Evolutionary conservation across 2,113 vertebrate species (phyloP), one percentile per base, ranked within the genome.

Genomic region (Pluvianellus socialis): DNA sequence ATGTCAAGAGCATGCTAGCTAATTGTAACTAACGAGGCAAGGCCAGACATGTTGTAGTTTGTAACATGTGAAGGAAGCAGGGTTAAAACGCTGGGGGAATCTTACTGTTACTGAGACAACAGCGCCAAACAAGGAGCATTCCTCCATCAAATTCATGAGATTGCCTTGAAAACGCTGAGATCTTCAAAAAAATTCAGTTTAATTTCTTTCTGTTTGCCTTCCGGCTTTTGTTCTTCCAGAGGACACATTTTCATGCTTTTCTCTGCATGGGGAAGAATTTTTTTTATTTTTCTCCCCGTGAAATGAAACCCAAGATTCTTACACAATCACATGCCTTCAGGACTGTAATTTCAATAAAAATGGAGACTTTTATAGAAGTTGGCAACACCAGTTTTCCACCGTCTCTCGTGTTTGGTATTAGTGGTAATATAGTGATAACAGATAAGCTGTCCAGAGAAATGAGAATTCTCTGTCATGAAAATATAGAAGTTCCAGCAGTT

Each of bases 281-380:
- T 6, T 24, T 82, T 61, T 81, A 65, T 85, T 68, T 81, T 82
- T 28, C 84, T 74, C 86, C 55, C 87, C 16, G 9, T 86, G 23
- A 90, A 81, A 86, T 32, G 30, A 88, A 94, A 61, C 38, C 42
- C 47, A 68, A 72, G 73, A 49, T 84, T 85, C 83, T 94, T 77
- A 61, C 32, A 79, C 84, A 92, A 94, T 94, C 50, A 38, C 40
- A 55, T 95, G 84, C 86, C 92, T 95, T 56, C 53, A 85, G 84
- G 73, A 79, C 77, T 90, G 62, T 40, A 72, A 24, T 84, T 94
- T 81, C 58, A 88, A 68, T 94, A 86, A 88, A 95, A 93, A 92
- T 67, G 14, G 76, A 84, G 49, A 42, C 62, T 92, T 87, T 30
- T 65, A 30, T 45, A 52, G 38, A 50, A 45, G 58, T 42, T 87